A percentile compares a stretch with the other conserved stretches of the same genome.
Evolutionary conservation across 2,113 vertebrate species (phyloP).

Genomic region (Microcebus murinus): DNA sequence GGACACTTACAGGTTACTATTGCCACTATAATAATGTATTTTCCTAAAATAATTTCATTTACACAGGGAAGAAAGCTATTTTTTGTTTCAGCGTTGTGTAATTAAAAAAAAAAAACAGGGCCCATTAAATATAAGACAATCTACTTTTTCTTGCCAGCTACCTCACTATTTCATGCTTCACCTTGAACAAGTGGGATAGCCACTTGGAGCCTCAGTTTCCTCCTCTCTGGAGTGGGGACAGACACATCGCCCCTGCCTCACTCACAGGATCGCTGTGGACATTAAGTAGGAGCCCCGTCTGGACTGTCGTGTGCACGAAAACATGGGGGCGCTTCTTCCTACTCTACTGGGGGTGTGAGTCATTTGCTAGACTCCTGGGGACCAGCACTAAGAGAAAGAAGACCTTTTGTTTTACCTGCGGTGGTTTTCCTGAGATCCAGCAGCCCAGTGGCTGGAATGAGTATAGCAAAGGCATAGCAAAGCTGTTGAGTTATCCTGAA

Average conservation of each 20-base stretch:
- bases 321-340: fast-evolving
- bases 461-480: background rate
- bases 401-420: background rate
- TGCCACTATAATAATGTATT: background rate
- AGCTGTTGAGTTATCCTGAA: background rate
- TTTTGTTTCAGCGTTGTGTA: background rate
- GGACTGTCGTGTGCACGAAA: fast-evolving
- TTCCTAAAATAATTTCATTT: background rate
- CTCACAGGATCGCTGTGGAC: background rate
- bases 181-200: background rate
- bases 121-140: background rate
- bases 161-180: background rate
- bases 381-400: background rate
- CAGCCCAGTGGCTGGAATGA: background rate
- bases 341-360: background rate
- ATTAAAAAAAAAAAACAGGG: background rate
- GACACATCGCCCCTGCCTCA: no score
- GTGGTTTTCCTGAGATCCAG: background rate
- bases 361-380: background rate
- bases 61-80: background rate
- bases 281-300: background rate
- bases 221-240: background rate
- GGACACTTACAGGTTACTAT: background rate
- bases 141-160: background rate
- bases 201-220: background rate